phyloP scores from a whole-genome alignment of 2,888 invertebrate species.

The Brachynemurus nebulosus region DNA sequence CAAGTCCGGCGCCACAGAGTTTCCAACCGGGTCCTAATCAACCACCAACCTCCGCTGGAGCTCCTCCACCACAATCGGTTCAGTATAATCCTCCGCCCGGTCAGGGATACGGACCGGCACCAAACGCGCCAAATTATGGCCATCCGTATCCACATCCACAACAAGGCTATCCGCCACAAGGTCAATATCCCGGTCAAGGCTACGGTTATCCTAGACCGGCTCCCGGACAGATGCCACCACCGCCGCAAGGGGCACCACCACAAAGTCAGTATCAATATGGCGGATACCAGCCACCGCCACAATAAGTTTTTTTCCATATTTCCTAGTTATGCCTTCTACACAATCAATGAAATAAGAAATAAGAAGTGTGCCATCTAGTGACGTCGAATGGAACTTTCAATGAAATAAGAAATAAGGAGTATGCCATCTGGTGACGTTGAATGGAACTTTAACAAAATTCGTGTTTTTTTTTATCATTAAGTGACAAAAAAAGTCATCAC shows the following conservation, averaged over 20 bases:
- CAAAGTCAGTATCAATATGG: conserved; percentile 64
- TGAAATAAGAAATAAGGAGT: no score
- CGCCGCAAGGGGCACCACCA: conserved; percentile 55
- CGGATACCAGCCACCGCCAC: conserved; percentile 65
- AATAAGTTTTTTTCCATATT: no score
- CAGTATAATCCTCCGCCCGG: conserved; percentile 22
- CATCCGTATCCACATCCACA: conserved; percentile 42
- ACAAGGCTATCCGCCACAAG: conserved; percentile 43
- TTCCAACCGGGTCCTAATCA: conserved; percentile 32
- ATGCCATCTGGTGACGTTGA: no score
- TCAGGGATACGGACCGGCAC: conserved; percentile 16
- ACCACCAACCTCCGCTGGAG: conserved; percentile 15
- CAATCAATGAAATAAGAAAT: no score
- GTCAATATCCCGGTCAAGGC: conserved; percentile 41
- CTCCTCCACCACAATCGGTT: conserved; percentile 21
- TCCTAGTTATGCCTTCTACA: no score
- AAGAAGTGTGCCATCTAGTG: no score
- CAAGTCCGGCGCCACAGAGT: conserved; percentile 32
- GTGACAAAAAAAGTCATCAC: no score
- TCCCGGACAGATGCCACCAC: conserved; percentile 41
- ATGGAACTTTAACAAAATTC: no score
- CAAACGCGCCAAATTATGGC: conserved; percentile 23
- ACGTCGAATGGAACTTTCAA: no score
- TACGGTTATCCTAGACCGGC: conserved; percentile 52
- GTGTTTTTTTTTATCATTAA: no score